Conservation (phyloP, 1,140 invertebrate genomes). For the Drosophila azteca region DNA sequence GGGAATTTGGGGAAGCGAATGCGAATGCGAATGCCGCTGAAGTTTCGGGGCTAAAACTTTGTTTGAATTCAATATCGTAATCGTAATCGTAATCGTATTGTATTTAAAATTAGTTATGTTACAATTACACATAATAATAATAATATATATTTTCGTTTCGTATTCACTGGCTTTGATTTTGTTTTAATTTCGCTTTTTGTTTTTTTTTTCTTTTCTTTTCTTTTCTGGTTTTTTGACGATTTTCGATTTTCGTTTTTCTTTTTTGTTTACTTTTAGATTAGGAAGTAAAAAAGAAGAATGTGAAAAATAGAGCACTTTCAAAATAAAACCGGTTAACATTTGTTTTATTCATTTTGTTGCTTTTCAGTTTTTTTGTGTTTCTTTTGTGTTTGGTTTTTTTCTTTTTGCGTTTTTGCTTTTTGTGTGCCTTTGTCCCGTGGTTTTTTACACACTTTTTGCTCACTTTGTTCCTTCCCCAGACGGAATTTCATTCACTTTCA, state of each 20-base stretch:
- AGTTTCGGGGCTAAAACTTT: constrained; percentile 52
- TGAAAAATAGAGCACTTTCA: constrained; percentile 59
- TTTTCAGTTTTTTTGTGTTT: constrained; percentile 5
- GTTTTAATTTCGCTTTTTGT: constrained; percentile 28
- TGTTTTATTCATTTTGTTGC: constrained; percentile 9
- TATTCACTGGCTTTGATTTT: constrained; percentile 28
- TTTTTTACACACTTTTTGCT: background rate
- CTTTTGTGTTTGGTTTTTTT: background rate
- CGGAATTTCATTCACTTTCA: no score
- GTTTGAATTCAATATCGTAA: constrained; percentile 49
- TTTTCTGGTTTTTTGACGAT: constrained; percentile 12
- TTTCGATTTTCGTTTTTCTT: constrained; percentile 28
- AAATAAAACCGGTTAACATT: constrained; percentile 40
- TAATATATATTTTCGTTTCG: constrained; percentile 38
- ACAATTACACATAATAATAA: constrained; percentile 40
- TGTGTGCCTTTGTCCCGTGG: background rate
- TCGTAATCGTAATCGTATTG: constrained; percentile 37
- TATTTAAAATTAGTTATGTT: constrained; percentile 49
- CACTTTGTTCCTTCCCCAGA: background rate
- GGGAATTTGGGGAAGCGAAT: constrained; percentile 33
- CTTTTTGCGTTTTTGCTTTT: background rate
- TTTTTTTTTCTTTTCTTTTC: constrained; percentile 20
- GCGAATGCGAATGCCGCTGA: constrained; percentile 35
- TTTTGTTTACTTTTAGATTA: constrained; percentile 42
- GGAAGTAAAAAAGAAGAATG: constrained; percentile 36